Conservation (phyloP, 2,113 vertebrate species). For the Trogon melanurus region DNA sequence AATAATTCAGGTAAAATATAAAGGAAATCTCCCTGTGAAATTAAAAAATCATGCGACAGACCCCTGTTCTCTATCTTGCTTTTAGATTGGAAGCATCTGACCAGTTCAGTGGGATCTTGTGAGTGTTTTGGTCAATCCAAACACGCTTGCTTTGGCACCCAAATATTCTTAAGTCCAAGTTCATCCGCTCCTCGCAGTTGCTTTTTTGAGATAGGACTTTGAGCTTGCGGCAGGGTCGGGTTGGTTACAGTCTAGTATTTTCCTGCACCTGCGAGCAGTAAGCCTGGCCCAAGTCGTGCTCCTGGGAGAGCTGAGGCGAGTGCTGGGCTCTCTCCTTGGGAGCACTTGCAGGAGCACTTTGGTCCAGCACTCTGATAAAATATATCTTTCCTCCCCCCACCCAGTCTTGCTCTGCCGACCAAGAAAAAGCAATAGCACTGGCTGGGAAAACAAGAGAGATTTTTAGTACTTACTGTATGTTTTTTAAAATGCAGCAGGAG, state of each 20-base stretch:
- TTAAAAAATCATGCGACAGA: neutral
- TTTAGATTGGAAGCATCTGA: neutral
- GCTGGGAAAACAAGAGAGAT: neutral
- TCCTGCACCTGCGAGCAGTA: neutral
- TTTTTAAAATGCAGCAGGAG: slow-evolving; percentile 14
- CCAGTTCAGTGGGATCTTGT: neutral
- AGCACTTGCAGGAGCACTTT: neutral
- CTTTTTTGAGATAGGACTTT: neutral
- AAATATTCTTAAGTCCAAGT: neutral
- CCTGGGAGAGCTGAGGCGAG: neutral
- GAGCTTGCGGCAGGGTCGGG: neutral
- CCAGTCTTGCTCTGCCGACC: neutral
- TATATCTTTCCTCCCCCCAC: neutral
- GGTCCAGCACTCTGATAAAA: neutral
- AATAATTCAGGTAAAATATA: neutral
- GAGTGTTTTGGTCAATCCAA: neutral
- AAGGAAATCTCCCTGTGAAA: neutral
- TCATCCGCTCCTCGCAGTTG: neutral
- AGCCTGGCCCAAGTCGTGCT: neutral
- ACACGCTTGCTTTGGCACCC: neutral
- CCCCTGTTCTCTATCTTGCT: neutral
- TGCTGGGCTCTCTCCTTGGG: neutral
- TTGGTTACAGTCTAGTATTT: neutral
- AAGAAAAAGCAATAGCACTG: neutral
- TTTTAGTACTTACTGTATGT: neutral